Conservation (phyloP, 2,113 vertebrate species). For the Crotalus viridis region DNA sequence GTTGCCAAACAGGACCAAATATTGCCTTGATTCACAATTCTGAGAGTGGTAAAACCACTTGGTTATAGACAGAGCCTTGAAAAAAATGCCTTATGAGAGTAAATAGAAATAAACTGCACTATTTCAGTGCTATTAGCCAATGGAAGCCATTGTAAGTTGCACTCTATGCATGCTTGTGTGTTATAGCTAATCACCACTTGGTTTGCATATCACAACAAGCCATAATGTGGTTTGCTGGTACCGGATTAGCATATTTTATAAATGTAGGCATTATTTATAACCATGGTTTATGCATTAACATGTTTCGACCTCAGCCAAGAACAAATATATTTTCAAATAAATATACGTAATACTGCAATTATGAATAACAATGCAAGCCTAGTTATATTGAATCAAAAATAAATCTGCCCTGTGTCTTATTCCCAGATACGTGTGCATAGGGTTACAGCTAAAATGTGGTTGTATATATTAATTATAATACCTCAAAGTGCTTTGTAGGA, state of each 20-base stretch:
- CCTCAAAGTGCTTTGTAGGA: constrained; percentile 3
- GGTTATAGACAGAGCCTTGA: background rate
- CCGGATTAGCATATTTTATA: background rate
- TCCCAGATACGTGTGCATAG: background rate
- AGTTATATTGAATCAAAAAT: background rate
- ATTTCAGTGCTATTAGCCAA: background rate
- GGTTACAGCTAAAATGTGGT: background rate
- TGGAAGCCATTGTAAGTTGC: background rate
- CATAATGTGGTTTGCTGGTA: background rate
- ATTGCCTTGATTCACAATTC: background rate
- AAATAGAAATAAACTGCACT: background rate
- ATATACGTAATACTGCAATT: background rate
- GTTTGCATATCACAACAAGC: background rate
- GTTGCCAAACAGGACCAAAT: background rate
- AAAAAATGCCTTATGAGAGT: background rate
- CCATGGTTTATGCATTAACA: background rate
- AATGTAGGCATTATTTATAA: background rate
- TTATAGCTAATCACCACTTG: background rate
- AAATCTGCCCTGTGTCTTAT: background rate
- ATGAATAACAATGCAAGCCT: background rate
- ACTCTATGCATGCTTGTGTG: background rate
- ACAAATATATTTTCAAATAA: background rate
- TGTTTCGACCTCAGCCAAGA: background rate
- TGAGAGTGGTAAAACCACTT: background rate
- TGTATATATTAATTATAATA: background rate